These are phyloP conservation scores for Callinectes sapidus DNA, from an alignment of 2,888 invertebrate species.

Conservation along the genomic window DNA sequence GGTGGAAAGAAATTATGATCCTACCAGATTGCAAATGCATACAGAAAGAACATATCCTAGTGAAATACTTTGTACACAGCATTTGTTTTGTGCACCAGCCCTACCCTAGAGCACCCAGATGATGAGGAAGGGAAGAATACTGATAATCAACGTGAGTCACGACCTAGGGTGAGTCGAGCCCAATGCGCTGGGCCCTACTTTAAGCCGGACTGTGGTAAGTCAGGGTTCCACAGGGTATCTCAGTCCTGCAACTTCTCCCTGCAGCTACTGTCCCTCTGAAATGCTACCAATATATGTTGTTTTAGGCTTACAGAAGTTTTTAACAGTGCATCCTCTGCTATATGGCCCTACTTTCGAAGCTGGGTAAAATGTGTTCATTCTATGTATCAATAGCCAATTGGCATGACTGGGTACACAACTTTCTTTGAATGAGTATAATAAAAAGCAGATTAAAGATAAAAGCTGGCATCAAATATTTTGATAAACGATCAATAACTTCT, in stretches of 20 bases:
- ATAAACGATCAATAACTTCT: constrained; percentile 51
- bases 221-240: constrained; percentile 46
- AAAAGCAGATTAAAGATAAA: constrained; percentile 24
- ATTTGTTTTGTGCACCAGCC: constrained; percentile 69
- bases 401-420: background rate
- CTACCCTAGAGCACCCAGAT: constrained; percentile 70
- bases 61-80: constrained; percentile 69
- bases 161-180: constrained; percentile 41
- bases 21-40: constrained; percentile 64
- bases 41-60: constrained; percentile 64
- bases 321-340: constrained; percentile 44
- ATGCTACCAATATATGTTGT: constrained; percentile 55
- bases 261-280: constrained; percentile 53
- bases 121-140: constrained; percentile 66
- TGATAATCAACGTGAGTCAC: constrained; percentile 63
- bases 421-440: constrained; percentile 7
- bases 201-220: constrained; percentile 34
- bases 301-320: constrained; percentile 64
- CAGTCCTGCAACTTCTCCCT: constrained; percentile 45
- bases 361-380: constrained; percentile 9
- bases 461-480: constrained; percentile 45
- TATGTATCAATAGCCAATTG: constrained; percentile 43
- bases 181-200: constrained; percentile 37
- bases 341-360: constrained; percentile 18
- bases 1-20: constrained; percentile 51